Conservation (phyloP, 2,888 invertebrate species). For the Xylophagus ater region DNA sequence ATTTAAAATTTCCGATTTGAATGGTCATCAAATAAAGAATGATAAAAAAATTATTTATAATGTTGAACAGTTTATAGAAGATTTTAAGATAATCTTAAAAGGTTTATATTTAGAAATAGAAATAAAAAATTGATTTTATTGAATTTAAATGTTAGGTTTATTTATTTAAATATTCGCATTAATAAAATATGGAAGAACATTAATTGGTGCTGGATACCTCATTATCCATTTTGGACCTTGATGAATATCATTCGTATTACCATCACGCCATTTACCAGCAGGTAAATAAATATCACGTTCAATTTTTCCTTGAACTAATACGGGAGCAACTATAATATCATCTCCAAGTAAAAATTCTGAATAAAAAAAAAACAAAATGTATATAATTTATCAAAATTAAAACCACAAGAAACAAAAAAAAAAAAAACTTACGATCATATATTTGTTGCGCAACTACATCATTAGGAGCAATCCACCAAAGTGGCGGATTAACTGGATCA, state of each 20-base stretch:
- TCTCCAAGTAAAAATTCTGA: conserved; percentile 72
- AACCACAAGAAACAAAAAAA: conserved; percentile 1
- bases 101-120: conserved; percentile 30
- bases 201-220: conserved; percentile 54
- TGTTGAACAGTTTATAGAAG: conserved; percentile 29
- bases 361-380: background rate
- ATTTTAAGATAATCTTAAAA: conserved; percentile 33
- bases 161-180: conserved; percentile 21
- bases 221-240: conserved; percentile 51
- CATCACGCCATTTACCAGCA: conserved; percentile 59
- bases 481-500: conserved; percentile 63
- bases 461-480: conserved; percentile 73
- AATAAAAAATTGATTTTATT: background rate
- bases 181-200: conserved; percentile 58
- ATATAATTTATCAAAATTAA: background rate
- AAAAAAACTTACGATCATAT: conserved; percentile 43
- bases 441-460: conserved; percentile 49
- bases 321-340: conserved; percentile 65
- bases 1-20: conserved; percentile 54
- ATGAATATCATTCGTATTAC: conserved; percentile 39
- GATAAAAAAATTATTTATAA: conserved; percentile 25
- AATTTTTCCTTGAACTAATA: conserved; percentile 49
- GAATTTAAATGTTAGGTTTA: background rate
- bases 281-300: conserved; percentile 66
- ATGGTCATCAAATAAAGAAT: conserved; percentile 25